Percentiles rank a stretch among this genome's conserved stretches.
Conservation (phyloP, 2,888 invertebrate species). For the Nymphalis polychloros region DNA sequence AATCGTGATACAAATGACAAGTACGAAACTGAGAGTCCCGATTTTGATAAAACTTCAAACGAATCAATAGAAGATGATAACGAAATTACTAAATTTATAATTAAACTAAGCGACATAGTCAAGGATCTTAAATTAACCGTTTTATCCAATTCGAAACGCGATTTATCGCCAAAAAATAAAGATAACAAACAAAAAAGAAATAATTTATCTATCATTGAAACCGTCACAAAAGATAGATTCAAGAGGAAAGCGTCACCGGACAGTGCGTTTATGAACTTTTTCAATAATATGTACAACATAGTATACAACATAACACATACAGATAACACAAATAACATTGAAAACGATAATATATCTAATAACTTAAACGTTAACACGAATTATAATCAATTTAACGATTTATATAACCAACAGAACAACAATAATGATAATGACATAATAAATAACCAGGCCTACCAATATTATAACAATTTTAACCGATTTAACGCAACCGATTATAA, state of each 20-base stretch:
- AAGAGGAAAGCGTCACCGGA: slow-evolving; percentile 6
- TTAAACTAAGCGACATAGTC: no score
- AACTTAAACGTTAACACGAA: background rate
- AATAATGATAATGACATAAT: slow-evolving; percentile 5
- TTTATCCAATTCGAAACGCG: no score
- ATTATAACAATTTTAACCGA: slow-evolving; percentile 8
- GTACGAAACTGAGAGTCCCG: no score
- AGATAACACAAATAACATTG: background rate
- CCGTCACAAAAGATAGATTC: background rate
- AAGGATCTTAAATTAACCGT: no score
- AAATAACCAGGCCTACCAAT: slow-evolving; percentile 2
- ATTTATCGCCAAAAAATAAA: no score
- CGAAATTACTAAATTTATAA: no score
- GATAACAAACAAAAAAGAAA: background rate
- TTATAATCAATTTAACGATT: background rate
- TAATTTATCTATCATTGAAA: background rate
- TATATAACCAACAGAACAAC: background rate
- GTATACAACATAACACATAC: slow-evolving; percentile 11
- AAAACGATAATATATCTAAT: slow-evolving; percentile 3
- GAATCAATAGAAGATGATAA: no score
- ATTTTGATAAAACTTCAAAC: no score
- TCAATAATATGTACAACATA: slow-evolving; percentile 13
- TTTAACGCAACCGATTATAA: background rate
- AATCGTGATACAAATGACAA: no score
- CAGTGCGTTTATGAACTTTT: background rate